Evolutionary conservation across 2,113 vertebrate genomes (phyloP).

Genomic region (Thamnaconus septentrionalis): DNA sequence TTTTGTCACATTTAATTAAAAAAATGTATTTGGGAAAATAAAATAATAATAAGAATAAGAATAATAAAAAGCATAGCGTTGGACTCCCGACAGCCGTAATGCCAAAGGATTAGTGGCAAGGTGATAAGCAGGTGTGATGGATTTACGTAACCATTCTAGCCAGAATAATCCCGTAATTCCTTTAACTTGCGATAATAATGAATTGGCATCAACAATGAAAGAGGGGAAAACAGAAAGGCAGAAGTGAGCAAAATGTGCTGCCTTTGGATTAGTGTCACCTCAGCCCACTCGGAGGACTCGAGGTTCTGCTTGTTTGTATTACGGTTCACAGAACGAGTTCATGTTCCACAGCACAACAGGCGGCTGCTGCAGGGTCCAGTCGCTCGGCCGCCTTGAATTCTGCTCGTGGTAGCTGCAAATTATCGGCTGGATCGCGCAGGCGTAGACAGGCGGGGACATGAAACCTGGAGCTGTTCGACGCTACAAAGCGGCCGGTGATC

Average conservation of each 20-base stretch:
- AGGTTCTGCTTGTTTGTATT: too few species aligned
- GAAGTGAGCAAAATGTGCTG: too few species aligned
- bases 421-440: conserved; percentile 53
- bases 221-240: background rate
- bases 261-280: too few species aligned
- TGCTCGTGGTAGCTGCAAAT: conserved; percentile 48
- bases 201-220: background rate
- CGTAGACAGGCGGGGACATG: conserved; percentile 17
- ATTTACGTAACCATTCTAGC: background rate
- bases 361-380: conserved; percentile 43
- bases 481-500: background rate
- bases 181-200: background rate
- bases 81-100: background rate
- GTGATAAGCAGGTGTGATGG: background rate
- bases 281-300: too few species aligned
- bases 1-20: background rate
- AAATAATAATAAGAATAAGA: too few species aligned
- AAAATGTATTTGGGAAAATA: too few species aligned
- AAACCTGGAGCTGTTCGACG: conserved; percentile 6
- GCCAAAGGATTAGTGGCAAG: background rate
- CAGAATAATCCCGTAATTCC: background rate
- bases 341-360: conserved; percentile 15
- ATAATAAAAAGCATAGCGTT: background rate
- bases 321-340: conserved; percentile 6
- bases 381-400: conserved; percentile 60